Base-by-base conservation (phyloP, 2,797 vertebrate genomes). In the Myotis pilosus region DNA sequence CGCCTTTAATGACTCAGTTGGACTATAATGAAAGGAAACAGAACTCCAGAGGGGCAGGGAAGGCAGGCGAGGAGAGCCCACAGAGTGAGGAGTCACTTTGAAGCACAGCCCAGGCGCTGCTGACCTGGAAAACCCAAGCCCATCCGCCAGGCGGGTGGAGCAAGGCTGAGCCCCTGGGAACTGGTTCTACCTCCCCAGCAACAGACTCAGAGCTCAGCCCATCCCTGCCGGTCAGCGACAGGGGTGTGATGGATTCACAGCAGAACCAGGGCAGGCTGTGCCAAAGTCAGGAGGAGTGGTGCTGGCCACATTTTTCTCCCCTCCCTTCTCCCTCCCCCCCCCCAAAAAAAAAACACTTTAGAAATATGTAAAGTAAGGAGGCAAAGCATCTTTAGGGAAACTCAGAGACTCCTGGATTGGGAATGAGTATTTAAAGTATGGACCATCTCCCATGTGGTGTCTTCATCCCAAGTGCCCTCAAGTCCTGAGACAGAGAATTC, bases 71-170 rank as follows among this genome's bases (percentile, higher is more conserved):
- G 60, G 74, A 60, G 75, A 33, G 69, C 8, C 13, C 16, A 8
- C 19, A 30, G 81, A 33, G 17, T 71, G n/a, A 94, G 75, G 81
- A 87, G 75, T 84, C 66, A 12, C 74, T 49, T 28, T 76, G 71
- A 88, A 86, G 68, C 38, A 11, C 41, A 20, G 76, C 82, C 23
- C 33, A 68, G 38, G 72, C 19, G 1, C 41, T 0, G 0, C 41
- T 83, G 79, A 62, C 85, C 0, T 1, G 38, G 5, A 10, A 49
- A 66, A 30, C 68, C 9, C 0, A 10, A 36, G 41, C 55, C 30
- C 1, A 0, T 13, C 51, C 4, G 3, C 49, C 4, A 28, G 10
- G 16, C 0, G 0, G 47, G 16, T 23, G n/a, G 20, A 51, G 12
- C 23, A 17, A 7, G 30, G 5, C 16, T 55, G 17, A 85, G 74